A percentile compares a stretch with the other conserved stretches of the same genome.
Conservation (phyloP, 2,888 invertebrate species). For the Heliconius sara region DNA sequence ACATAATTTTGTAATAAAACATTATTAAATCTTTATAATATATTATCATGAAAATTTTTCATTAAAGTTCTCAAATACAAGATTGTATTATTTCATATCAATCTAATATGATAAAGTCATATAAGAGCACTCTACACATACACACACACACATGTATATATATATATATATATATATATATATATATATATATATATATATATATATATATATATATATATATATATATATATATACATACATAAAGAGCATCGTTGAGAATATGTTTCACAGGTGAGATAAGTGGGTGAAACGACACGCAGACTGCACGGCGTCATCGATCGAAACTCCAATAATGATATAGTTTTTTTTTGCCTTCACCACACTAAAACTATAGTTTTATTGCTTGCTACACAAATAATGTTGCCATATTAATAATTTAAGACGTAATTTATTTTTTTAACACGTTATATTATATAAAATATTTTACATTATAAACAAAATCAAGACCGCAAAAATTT, state of each 20-base stretch:
- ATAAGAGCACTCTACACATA: slow-evolving; percentile 26
- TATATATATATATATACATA: slow-evolving; percentile 30
- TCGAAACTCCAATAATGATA: slow-evolving; percentile 47
- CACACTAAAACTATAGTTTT: not conserved
- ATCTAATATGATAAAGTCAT: slow-evolving; percentile 25
- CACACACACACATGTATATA: not conserved
- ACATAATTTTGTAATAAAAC: not conserved
- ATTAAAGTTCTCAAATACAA: not conserved
- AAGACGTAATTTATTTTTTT: not conserved
- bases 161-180: no score
- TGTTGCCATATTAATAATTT: not conserved
- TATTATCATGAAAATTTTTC: not conserved
- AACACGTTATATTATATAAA: not conserved
- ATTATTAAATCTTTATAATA: not conserved
- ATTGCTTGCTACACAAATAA: not conserved
- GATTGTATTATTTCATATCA: slow-evolving; percentile 2
- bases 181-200: no score
- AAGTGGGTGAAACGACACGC: slow-evolving; percentile 52
- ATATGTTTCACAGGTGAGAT: slow-evolving; percentile 50
- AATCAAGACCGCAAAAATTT: not conserved
- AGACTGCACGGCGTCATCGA: slow-evolving; percentile 71
- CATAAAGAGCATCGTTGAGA: slow-evolving; percentile 37
- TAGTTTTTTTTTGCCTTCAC: not conserved
- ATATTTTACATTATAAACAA: not conserved
- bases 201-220: slow-evolving; percentile 20